phyloP scores from a whole-genome alignment of 2,888 invertebrate species.

The Drosophila cracens region DNA sequence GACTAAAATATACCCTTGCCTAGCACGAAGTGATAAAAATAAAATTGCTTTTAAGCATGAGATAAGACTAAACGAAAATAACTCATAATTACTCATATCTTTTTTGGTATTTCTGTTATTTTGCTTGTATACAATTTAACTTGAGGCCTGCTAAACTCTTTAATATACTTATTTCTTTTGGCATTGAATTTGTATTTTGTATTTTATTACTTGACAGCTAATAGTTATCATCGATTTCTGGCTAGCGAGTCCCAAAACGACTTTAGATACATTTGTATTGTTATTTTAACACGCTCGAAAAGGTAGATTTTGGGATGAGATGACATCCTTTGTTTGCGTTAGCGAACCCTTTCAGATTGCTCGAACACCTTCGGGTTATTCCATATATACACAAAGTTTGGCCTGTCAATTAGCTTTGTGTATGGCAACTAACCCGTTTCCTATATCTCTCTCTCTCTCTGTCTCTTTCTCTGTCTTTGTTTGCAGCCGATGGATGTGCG shows the following conservation, averaged over 20 bases:
- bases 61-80: not conserved
- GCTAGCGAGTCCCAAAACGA: not conserved
- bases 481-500: constrained; percentile 87
- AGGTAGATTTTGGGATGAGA: constrained; percentile 1
- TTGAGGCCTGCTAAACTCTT: not conserved
- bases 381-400: constrained; percentile 32
- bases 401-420: constrained; percentile 67
- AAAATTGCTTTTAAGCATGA: not conserved
- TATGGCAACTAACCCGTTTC: constrained; percentile 22
- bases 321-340: constrained; percentile 17
- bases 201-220: not conserved
- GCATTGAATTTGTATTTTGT: not conserved
- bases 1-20: constrained; percentile 27
- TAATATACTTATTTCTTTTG: not conserved
- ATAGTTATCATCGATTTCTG: not conserved
- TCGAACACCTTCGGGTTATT: constrained; percentile 39
- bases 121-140: not conserved
- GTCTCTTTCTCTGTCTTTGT: constrained; percentile 12
- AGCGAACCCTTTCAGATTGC: constrained; percentile 19
- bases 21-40: not conserved
- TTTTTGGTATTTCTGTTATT: not conserved
- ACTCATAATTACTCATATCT: not conserved
- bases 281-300: not conserved
- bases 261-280: constrained; percentile 9
- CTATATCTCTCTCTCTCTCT: not conserved